Evolutionary conservation across 1,140 invertebrate species (phyloP).

Genomic region (Halesus radiatus): DNA sequence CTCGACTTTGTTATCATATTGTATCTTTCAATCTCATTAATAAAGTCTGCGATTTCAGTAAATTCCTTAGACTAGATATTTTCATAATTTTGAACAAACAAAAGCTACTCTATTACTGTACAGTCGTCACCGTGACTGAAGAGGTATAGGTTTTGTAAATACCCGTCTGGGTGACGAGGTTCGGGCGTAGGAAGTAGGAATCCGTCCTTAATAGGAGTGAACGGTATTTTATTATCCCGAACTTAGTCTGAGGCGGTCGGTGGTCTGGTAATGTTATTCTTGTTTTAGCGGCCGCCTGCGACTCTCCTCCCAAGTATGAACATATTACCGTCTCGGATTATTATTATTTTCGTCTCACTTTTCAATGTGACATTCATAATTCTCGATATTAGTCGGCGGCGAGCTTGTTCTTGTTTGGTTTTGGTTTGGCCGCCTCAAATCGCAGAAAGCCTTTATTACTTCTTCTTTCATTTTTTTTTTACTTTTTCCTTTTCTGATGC

Average conservation of each 20-base stretch:
- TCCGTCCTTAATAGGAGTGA: background rate
- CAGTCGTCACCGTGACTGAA: too few species aligned
- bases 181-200: background rate
- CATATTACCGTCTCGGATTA: slow-evolving; percentile 12
- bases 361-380: slow-evolving; percentile 45
- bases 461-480: background rate
- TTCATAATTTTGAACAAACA: too few species aligned
- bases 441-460: background rate
- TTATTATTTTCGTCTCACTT: background rate
- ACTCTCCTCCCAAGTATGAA: slow-evolving; percentile 6
- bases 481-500: background rate
- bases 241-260: too few species aligned
- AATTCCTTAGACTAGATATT: too few species aligned
- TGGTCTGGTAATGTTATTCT: slow-evolving; percentile 6
- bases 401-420: slow-evolving; percentile 3
- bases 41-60: too few species aligned
- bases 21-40: too few species aligned
- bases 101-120: too few species aligned
- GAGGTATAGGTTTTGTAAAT: too few species aligned
- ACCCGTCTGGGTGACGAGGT: too few species aligned
- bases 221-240: slow-evolving; percentile 5
- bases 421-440: background rate
- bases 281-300: background rate
- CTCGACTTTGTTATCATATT: too few species aligned
- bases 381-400: slow-evolving; percentile 22